These are phyloP conservation scores for Apantesis nais DNA, from an alignment of 2,888 invertebrate species.

Conservation along the genomic window DNA sequence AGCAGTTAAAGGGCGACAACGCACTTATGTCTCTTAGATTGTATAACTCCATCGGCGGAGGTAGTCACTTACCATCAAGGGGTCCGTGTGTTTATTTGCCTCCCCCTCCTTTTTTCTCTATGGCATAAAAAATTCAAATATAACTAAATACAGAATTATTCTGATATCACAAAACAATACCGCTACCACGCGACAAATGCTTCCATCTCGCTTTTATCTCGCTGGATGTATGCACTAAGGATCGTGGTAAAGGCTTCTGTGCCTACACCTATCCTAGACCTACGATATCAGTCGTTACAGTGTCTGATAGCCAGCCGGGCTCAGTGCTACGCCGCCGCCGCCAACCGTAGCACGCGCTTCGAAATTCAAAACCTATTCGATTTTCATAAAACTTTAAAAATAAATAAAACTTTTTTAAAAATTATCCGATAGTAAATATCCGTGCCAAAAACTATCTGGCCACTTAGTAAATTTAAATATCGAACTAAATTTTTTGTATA, in stretches of 20 bases:
- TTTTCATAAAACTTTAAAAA: slow-evolving; percentile 6
- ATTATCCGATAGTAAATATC: slow-evolving; percentile 8
- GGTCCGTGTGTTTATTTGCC: too few species aligned
- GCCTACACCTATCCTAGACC: slow-evolving; percentile 76
- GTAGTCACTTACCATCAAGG: too few species aligned
- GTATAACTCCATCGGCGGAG: too few species aligned
- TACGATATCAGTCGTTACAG: slow-evolving; percentile 69
- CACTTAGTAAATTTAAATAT: slow-evolving; percentile 22
- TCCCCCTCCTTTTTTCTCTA: too few species aligned
- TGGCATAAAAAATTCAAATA: neutral
- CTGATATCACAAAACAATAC: neutral
- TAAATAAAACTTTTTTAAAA: slow-evolving; percentile 39
- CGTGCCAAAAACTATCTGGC: neutral
- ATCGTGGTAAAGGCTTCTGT: slow-evolving; percentile 49
- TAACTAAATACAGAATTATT: neutral
- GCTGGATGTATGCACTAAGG: slow-evolving; percentile 39
- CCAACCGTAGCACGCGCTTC: slow-evolving; percentile 71
- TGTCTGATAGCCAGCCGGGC: slow-evolving; percentile 68
- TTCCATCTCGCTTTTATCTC: slow-evolving; percentile 24
- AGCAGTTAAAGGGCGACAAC: too few species aligned
- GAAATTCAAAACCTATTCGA: slow-evolving; percentile 24
- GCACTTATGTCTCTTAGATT: too few species aligned
- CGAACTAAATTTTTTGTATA: slow-evolving; percentile 28
- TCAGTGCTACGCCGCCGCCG: slow-evolving; percentile 74
- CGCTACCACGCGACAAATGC: neutral